Evolutionary conservation across 2,113 vertebrate genomes (phyloP), one percentile per base, ranked within the genome.

Genomic region (Scopus umbretta): DNA sequence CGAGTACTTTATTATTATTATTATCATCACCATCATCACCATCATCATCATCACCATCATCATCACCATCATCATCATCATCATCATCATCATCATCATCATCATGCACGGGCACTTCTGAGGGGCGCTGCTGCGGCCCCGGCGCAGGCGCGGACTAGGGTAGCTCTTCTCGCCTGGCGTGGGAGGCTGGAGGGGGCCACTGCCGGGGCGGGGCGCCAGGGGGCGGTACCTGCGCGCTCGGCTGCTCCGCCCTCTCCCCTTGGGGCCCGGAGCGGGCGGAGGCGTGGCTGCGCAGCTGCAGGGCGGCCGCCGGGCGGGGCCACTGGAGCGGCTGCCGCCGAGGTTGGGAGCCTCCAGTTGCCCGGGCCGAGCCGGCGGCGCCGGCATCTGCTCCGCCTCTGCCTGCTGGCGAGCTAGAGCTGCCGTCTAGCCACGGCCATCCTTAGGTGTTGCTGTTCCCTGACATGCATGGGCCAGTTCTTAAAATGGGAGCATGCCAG

Each of bases 101-200:
- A n/a, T 40, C 6, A 23, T 2, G 25, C 21, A 25, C 49, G 3
- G 38, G 56, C 71, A 5, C 9, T 29, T 10, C 17, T 1, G 4
- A 1, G 0, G 1, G 5, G 4, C 11, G 4, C 42, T 6, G 2
- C 45, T 9, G 10, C 4, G 3, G 15, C 5, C 21, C 14, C 3
- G 3, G 8, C 19, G 16, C 67, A 20, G n/a, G n/a, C 13, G 16
- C 17, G 4, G 23, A 4, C 6, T 0, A 0, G 4, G 11, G 5
- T 7, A 12, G 67, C 38, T 4, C 3, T 6, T 6, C 30, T 7
- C 3, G 1, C 38, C 16, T 3, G 27, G 9, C 16, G 30, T 6
- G 21, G 17, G 23, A 3, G 4, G 17, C 6, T 4, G 25, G 17
- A 1, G 3, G 7, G 42, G 16, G 7, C 19, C 8, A 10, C 15